Evolutionary conservation across 2,888 invertebrate genomes (phyloP), one percentile per base, ranked within the genome.

Genomic region (Beris morrisii): DNA sequence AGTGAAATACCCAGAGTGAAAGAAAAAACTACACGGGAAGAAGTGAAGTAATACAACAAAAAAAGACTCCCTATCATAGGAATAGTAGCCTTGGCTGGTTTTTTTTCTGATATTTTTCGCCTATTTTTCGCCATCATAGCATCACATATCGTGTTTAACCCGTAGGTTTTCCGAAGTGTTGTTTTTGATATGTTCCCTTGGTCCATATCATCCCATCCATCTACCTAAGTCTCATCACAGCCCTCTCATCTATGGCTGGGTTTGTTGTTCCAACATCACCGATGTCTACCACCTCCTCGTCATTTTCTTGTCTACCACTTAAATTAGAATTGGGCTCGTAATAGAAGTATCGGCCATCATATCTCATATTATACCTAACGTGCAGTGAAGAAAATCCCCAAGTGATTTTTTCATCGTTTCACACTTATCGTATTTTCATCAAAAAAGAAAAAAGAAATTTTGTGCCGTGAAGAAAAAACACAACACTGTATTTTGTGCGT

Each of bases 331-430:
- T 31, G 54, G 30, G n/a, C 31, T 9, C 31, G 30, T 54, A 54
- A 54, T 54, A 28, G 31, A 54, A 54, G 54, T 54, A 54, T 54
- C 12, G 38, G 56, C 22, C 56, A 22, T 55, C 55, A 55, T 32
- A 31, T 55, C 55, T 32, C 4, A 56, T 44, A 56, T 44, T 43
- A 56, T 44, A 38, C 7, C 44, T 38, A 56, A 38, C 56, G 13
- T 44, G 11, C 15, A 13, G 7, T 44, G 13, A 32, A 12, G 44
- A 56, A 56, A 56, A 43, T 56, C 56, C 56, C 56, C 56, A 56
- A 56, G 56, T 56, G 56, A 44, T 56, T 56, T 56, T 56, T 56
- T 44, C 56, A 56, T 56, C 32, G 32, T 56, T 56, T 56, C 56
- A 56, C 56, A 56, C 56, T 38, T 56, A 56, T 56, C 44, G 38